A percentile compares a stretch with the other conserved stretches of the same genome.
phyloP scores from a whole-genome alignment of 2,797 vertebrate genomes.

The Crax fasciolata region DNA sequence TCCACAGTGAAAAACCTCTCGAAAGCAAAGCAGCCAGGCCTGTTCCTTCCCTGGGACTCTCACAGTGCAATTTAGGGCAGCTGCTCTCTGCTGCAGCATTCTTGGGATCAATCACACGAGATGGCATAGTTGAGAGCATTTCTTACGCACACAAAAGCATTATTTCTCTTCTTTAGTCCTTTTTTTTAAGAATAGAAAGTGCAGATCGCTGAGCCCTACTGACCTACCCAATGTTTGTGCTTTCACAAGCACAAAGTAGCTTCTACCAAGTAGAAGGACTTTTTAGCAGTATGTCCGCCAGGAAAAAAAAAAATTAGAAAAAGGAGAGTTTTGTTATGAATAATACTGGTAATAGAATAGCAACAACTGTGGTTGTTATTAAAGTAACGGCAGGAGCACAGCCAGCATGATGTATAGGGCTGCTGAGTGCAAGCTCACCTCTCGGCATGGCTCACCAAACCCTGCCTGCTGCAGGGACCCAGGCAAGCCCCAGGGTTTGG shows the following conservation, averaged over 20 bases:
- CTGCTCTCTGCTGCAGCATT: neutral
- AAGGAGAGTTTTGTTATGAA: neutral
- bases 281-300: neutral
- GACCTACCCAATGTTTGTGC: neutral
- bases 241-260: no score
- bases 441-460: no score
- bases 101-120: neutral
- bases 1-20: neutral
- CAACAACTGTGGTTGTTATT: neutral
- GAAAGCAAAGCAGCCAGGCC: neutral
- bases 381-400: neutral
- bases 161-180: no score
- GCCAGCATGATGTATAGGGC: fast-evolving
- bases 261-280: neutral
- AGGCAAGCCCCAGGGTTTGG: fast-evolving
- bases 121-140: neutral
- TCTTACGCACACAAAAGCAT: neutral
- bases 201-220: neutral
- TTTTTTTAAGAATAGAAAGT: neutral
- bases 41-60: neutral
- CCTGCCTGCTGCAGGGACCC: fast-evolving
- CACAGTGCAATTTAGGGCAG: neutral
- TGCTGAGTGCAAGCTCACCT: neutral
- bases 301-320: no score
- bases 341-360: neutral